Percentiles rank a stretch among this genome's conserved stretches.
phyloP scores from a whole-genome alignment of 2,888 invertebrate genomes.

The Blastobasis adustella region DNA sequence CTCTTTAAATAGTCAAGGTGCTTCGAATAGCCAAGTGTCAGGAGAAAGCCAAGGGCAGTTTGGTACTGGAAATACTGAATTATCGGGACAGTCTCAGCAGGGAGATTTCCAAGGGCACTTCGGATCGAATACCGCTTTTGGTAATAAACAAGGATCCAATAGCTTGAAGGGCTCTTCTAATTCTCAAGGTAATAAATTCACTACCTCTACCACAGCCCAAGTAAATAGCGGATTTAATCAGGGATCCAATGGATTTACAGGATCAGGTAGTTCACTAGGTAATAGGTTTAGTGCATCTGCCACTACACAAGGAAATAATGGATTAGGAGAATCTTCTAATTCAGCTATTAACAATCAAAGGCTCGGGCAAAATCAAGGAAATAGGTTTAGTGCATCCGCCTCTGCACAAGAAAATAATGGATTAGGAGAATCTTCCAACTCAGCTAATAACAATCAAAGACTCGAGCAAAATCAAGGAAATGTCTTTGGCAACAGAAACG shows the following conservation, averaged over 20 bases:
- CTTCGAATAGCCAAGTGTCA: not conserved
- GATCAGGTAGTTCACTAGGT: not conserved
- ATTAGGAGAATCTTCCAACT: not conserved
- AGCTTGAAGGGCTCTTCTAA: no score
- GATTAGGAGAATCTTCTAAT: not conserved
- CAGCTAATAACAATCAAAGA: not conserved
- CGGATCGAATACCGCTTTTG: no score
- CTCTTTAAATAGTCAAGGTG: not conserved
- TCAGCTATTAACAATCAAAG: not conserved
- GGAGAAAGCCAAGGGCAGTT: no score
- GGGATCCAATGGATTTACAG: not conserved
- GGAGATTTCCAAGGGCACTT: no score
- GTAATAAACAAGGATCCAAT: no score
- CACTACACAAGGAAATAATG: not conserved
- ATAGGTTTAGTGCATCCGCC: not conserved
- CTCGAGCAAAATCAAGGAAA: not conserved
- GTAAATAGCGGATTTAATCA: not conserved
- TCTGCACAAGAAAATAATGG: not conserved
- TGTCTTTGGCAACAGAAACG: conserved; percentile 5
- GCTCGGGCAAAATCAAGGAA: not conserved
- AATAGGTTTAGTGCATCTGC: not conserved
- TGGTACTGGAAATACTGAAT: no score
- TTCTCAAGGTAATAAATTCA: no score
- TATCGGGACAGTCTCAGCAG: not conserved
- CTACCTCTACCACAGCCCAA: no score